Conservation (phyloP, 2,888 invertebrate genomes). For the Sinelater perroti region DNA sequence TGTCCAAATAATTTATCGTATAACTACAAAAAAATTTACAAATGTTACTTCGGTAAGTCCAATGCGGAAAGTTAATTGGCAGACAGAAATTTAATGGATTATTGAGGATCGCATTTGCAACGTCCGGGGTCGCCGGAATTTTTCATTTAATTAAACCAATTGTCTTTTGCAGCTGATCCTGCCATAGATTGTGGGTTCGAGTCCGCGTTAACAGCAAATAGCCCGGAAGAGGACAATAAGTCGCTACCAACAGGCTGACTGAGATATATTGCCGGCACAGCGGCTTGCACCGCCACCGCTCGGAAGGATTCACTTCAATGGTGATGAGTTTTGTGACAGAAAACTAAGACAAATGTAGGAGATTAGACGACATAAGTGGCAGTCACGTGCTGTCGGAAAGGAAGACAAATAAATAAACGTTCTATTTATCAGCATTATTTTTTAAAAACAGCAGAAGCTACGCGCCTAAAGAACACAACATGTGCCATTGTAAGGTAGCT, state of each 20-base stretch:
- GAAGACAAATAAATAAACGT: slow-evolving; percentile 11
- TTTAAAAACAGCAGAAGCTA: too few species aligned
- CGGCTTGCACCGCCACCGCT: slow-evolving; percentile 34
- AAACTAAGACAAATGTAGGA: slow-evolving; percentile 39
- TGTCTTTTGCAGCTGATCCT: slow-evolving; percentile 53
- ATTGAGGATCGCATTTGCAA: slow-evolving; percentile 38
- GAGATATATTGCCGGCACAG: slow-evolving; percentile 50
- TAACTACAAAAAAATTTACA: too few species aligned
- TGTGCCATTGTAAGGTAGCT: too few species aligned
- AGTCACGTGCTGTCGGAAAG: slow-evolving; percentile 12
- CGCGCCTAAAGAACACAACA: too few species aligned
- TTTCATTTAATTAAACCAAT: slow-evolving; percentile 46
- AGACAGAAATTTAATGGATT: too few species aligned
- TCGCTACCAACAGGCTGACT: slow-evolving; percentile 52
- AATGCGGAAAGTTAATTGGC: too few species aligned
- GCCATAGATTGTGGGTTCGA: slow-evolving; percentile 54
- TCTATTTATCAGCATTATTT: too few species aligned
- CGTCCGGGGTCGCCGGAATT: slow-evolving; percentile 38
- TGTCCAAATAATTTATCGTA: too few species aligned
- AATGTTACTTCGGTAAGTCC: too few species aligned
- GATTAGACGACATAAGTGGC: slow-evolving; percentile 26
- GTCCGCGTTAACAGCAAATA: slow-evolving; percentile 57
- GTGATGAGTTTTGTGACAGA: slow-evolving; percentile 44
- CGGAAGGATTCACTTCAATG: slow-evolving; percentile 47
- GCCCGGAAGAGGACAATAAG: slow-evolving; percentile 58